These are phyloP conservation scores for Bombus turneri DNA, from an alignment of 1,140 invertebrate species.

Conservation along the genomic window DNA sequence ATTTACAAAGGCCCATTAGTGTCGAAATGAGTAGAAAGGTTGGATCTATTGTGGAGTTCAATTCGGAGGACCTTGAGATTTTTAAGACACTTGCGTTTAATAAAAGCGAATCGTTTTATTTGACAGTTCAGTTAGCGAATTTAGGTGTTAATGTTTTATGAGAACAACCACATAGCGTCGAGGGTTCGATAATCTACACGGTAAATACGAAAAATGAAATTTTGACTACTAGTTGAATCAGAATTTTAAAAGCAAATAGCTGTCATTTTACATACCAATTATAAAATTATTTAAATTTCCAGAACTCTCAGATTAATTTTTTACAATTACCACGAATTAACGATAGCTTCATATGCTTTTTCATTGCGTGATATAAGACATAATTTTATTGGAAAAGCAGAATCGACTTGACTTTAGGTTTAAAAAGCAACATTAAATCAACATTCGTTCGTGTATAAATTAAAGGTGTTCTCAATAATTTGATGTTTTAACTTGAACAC, in stretches of 20 bases:
- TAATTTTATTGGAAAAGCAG: too few species aligned
- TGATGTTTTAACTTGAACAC: background rate
- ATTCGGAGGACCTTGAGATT: background rate
- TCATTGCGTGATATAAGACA: too few species aligned
- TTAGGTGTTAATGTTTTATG: background rate
- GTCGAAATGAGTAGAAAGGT: background rate
- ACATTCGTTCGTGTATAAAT: background rate
- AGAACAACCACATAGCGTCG: background rate
- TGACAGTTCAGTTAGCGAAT: background rate
- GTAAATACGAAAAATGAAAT: background rate
- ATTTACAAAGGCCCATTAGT: background rate
- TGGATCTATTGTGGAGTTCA: constrained; percentile 2
- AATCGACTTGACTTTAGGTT: too few species aligned
- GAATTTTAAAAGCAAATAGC: too few species aligned
- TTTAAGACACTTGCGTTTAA: background rate
- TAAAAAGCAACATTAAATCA: too few species aligned
- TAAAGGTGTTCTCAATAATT: too few species aligned
- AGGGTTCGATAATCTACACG: background rate
- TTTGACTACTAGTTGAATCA: too few species aligned
- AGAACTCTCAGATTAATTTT: too few species aligned
- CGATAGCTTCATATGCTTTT: too few species aligned
- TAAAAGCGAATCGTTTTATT: background rate
- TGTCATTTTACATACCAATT: too few species aligned
- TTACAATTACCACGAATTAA: too few species aligned
- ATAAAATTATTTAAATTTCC: too few species aligned